Evolutionary conservation across 92 coral and sea anemone species (phyloP).

Genomic region (Diadumene lineata): DNA sequence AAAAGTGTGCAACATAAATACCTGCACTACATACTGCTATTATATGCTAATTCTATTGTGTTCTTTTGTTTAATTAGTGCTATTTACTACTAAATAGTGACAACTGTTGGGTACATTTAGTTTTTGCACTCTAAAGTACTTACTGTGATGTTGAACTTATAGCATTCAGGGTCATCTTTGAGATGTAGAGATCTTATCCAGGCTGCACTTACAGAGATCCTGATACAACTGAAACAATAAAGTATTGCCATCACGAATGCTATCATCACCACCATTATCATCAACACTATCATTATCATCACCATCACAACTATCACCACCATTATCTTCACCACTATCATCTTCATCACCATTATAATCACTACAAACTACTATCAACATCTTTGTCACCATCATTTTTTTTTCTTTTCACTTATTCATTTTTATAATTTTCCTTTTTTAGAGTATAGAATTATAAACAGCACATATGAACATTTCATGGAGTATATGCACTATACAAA

Average conservation of each 20-base stretch:
- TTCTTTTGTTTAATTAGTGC: too few relatives aligned
- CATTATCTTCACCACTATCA: not conserved
- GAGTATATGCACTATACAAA: too few relatives aligned
- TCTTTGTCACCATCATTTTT: not conserved
- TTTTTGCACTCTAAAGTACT: not conserved
- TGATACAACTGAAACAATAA: constrained; percentile 33
- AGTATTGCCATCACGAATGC: not conserved
- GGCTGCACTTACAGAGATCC: constrained; percentile 27
- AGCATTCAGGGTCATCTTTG: constrained; percentile 61
- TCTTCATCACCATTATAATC: not conserved
- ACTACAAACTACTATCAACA: not conserved
- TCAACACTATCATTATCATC: not conserved
- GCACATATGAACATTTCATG: not conserved
- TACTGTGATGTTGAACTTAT: constrained; percentile 72
- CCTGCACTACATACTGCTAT: too few relatives aligned
- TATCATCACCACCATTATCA: not conserved
- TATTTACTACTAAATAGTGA: not conserved
- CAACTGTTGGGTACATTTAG: not conserved
- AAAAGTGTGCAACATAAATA: too few relatives aligned
- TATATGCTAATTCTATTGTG: too few relatives aligned
- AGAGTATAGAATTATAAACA: not conserved
- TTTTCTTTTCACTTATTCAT: not conserved
- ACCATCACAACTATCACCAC: not conserved
- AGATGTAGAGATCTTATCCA: constrained; percentile 55
- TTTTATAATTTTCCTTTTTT: not conserved